Conservation (phyloP, 2,113 vertebrate species). For the Sander vitreus region DNA sequence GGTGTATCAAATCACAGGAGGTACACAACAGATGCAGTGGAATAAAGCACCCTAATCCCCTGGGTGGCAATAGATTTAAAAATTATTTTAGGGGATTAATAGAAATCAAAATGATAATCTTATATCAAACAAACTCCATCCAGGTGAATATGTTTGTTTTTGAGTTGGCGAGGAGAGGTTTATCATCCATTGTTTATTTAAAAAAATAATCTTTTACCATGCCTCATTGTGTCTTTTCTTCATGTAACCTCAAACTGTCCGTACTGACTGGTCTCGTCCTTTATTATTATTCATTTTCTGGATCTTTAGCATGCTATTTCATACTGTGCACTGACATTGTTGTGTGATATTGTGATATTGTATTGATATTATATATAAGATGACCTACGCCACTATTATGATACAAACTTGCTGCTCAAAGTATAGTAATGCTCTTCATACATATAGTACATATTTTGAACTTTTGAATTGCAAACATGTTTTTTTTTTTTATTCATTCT, state of each 20-base stretch:
- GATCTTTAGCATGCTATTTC: not conserved
- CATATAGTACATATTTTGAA: not conserved
- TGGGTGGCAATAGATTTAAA: slow-evolving; percentile 38
- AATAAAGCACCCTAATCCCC: slow-evolving; percentile 61
- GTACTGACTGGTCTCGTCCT: not conserved
- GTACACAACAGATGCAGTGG: slow-evolving; percentile 38
- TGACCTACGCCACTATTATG: no score
- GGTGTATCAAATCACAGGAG: slow-evolving; percentile 49
- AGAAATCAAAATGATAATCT: slow-evolving; percentile 49
- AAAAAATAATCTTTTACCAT: not conserved
- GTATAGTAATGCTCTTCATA: not conserved
- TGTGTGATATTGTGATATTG: no score
- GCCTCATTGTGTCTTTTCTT: not conserved
- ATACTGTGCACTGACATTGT: no score
- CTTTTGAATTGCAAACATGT: no score
- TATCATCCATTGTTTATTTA: not conserved
- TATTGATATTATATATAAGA: no score
- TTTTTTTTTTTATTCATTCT: no score
- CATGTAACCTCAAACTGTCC: not conserved
- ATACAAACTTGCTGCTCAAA: not conserved
- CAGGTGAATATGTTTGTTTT: not conserved
- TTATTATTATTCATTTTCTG: not conserved
- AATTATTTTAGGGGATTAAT: slow-evolving; percentile 55
- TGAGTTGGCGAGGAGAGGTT: not conserved
- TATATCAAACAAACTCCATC: slow-evolving; percentile 1